Evolutionary conservation across 1,140 invertebrate genomes (phyloP).

Genomic region (Apis dorsata): DNA sequence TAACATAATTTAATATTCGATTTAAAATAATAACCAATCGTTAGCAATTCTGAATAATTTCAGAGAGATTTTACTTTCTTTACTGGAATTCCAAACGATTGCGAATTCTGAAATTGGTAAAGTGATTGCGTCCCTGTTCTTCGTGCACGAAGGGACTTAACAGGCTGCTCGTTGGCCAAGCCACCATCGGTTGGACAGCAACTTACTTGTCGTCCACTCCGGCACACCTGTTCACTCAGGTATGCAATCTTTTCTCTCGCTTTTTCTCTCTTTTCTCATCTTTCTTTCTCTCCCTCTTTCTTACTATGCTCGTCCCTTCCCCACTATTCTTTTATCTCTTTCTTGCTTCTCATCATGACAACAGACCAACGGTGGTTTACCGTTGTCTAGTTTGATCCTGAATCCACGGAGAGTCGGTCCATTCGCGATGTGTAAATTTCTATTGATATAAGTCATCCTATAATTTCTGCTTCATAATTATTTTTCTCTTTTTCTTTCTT

Average conservation of each 20-base stretch:
- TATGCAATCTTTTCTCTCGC: slow-evolving; percentile 58
- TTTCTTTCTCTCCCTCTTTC: slow-evolving; percentile 13
- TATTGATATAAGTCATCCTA: slow-evolving; percentile 7
- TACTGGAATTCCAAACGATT: slow-evolving; percentile 26
- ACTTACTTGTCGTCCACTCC: slow-evolving; percentile 53
- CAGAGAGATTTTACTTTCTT: slow-evolving; percentile 37
- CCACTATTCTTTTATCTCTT: slow-evolving; percentile 24
- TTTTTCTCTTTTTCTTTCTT: not conserved
- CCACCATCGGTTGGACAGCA: slow-evolving; percentile 53
- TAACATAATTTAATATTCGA: not conserved
- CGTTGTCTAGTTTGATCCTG: slow-evolving; percentile 40
- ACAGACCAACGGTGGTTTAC: slow-evolving; percentile 40
- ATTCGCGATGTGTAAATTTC: slow-evolving; percentile 3
- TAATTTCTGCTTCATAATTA: slow-evolving; percentile 25
- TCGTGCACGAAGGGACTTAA: slow-evolving; percentile 55
- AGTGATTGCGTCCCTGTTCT: slow-evolving; percentile 54
- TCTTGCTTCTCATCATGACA: slow-evolving; percentile 28
- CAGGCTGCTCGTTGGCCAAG: slow-evolving; percentile 56
- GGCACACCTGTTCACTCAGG: slow-evolving; percentile 69
- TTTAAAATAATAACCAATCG: not conserved
- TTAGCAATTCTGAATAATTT: slow-evolving; percentile 7
- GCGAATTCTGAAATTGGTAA: slow-evolving; percentile 42
- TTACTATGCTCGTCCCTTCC: not conserved
- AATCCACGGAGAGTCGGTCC: slow-evolving; percentile 31
- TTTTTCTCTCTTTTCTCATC: not conserved